Percentiles rank a stretch among this genome's conserved stretches.
phyloP scores from a whole-genome alignment of 2,888 invertebrate species.

The Suillia variegata region DNA sequence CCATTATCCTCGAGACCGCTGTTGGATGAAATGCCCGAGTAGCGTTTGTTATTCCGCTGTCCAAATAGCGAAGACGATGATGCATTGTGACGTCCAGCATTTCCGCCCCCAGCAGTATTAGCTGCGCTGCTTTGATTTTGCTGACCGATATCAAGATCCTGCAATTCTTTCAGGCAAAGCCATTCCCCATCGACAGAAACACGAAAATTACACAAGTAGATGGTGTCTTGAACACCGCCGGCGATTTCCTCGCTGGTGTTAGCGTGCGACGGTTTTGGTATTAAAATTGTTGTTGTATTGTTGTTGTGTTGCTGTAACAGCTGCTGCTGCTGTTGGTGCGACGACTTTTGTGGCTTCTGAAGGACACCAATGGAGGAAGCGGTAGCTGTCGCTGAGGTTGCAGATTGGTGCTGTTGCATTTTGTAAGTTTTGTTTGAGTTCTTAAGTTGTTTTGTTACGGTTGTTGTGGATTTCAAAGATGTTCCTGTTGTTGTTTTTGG shows the following conservation, averaged over 20 bases:
- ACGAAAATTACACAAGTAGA: conserved; percentile 95
- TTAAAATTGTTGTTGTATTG: conserved; percentile 52
- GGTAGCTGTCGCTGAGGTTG: conserved; percentile 20
- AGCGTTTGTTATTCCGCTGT: conserved; percentile 49
- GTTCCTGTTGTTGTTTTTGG: conserved; percentile 42
- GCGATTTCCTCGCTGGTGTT: conserved; percentile 57
- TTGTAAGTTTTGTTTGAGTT: conserved; percentile 32
- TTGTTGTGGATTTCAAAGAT: conserved; percentile 20
- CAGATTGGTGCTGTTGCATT: conserved; percentile 35
- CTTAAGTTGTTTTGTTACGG: conserved; percentile 18
- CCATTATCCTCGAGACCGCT: conserved; percentile 52
- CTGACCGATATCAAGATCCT: conserved; percentile 79
- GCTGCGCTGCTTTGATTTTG: conserved; percentile 63
- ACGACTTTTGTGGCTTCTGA: conserved; percentile 7
- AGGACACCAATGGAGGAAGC: conserved; percentile 15
- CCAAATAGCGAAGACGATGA: conserved; percentile 30
- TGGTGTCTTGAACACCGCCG: conserved; percentile 88
- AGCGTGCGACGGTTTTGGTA: conserved; percentile 62
- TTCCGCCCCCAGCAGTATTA: conserved; percentile 35
- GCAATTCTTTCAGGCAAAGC: conserved; percentile 92
- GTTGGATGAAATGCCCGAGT: conserved; percentile 40
- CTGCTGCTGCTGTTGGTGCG: conserved; percentile 29
- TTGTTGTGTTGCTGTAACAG: conserved; percentile 36
- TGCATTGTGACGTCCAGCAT: conserved; percentile 24
- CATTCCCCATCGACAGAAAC: conserved; percentile 97